Evolutionary conservation across 2,797 vertebrate genomes (phyloP).

Genomic region (Staurois parvus): DNA sequence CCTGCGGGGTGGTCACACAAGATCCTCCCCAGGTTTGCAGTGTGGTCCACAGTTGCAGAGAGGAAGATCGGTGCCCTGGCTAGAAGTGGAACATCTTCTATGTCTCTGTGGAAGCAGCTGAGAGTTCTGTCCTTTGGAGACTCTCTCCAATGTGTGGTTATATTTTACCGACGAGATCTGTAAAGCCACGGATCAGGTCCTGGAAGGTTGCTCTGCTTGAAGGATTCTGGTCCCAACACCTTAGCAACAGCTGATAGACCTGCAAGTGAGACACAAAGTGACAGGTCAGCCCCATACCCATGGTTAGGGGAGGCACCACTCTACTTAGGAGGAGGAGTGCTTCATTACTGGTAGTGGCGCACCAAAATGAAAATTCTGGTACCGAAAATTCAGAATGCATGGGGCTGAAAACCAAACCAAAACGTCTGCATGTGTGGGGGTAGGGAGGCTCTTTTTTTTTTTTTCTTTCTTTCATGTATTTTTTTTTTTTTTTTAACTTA

Average conservation of each 20-base stretch:
- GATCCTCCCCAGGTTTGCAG: no score
- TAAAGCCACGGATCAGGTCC: constrained; percentile 86
- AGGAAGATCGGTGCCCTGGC: constrained; percentile 5
- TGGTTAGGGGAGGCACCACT: no score
- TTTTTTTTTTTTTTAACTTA: no score
- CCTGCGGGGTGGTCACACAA: no score
- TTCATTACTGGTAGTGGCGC: no score
- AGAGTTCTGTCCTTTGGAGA: neutral
- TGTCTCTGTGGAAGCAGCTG: constrained; percentile 52
- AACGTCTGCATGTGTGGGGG: no score
- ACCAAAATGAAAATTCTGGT: no score
- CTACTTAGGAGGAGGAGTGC: no score
- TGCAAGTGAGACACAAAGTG: constrained; percentile 57
- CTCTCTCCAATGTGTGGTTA: constrained; percentile 39
- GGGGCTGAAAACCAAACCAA: no score
- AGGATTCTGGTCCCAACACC: constrained; percentile 89
- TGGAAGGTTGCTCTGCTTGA: constrained; percentile 87
- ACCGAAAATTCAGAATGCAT: no score
- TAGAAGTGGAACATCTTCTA: constrained; percentile 12
- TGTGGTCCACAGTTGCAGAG: neutral
- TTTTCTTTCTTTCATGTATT: no score
- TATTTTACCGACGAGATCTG: constrained; percentile 76
- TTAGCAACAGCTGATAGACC: constrained; percentile 93
- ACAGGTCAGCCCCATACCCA: neutral
- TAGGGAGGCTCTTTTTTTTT: no score